Base-by-base conservation (phyloP, 2,888 invertebrate species). In the Ectemnius lituratus region DNA sequence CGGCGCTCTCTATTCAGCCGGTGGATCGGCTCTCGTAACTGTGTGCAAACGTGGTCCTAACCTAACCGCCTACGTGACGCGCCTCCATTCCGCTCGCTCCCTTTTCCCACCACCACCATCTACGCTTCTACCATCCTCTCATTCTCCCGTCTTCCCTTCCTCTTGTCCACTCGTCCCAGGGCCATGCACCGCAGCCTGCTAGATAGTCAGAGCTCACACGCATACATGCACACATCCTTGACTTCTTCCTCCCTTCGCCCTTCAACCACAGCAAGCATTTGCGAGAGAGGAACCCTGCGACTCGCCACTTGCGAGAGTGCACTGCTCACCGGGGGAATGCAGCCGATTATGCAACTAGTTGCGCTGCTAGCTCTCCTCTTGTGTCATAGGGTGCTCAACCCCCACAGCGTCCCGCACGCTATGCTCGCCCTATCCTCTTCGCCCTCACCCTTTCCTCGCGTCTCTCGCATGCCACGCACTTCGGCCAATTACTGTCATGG, bases 321-420 rank as follows among this genome's bases (percentile, higher is more conserved):
- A 52, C 52, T 16, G 72, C 74, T 66, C 62, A 72, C 75, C 71
- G 75, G 78, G 37, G 37, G 83, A 83, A 83, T 80, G 81, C 78
- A 73, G 70, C 57, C 73, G 81, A 84, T 86, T 86, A 86, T 86
- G 86, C 85, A 86, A 86, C 82, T 83, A 79, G 85, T 80, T 81
- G 80, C 82, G 75, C 80, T 73, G 80, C 76, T 85, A 83, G 80
- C 68, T 84, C 37, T 37, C 11, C 37, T 83, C 86, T 86, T 82
- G 86, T 84, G 84, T 86, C 82, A 83, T 75, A 83, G 76, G 74
- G 72, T 37, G 37, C 37, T 37, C 37, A 37, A 37, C 37, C 37
- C 37, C 37, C 37, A 37, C 37, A 37, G 74, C 75, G 70, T 65
- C 45, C 59, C 49, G 60, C 47, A 63, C 49, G 4, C 66, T 67